Evolutionary conservation across 2,113 vertebrate species (phyloP).

Genomic region (Tragelaphus strepsiceros): DNA sequence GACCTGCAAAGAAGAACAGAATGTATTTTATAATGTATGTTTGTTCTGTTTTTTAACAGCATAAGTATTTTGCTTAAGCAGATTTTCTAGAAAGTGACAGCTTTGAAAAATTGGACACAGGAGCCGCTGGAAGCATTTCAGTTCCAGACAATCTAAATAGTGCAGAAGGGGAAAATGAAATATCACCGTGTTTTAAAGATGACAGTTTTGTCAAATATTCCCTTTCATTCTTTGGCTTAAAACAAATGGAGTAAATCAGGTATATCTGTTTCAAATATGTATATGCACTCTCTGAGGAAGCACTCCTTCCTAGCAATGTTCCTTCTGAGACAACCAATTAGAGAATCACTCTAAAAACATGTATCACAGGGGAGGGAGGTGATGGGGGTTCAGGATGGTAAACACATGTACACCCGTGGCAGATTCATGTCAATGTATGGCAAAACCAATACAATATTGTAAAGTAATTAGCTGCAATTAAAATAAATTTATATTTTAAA

Average conservation of each 20-base stretch:
- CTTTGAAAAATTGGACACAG: slow-evolving; percentile 81
- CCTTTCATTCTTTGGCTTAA: slow-evolving; percentile 74
- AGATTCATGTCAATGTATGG: too few relatives aligned
- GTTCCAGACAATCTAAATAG: slow-evolving; percentile 77
- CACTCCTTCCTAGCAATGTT: not conserved
- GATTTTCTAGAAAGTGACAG: slow-evolving; percentile 82
- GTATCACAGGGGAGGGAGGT: not conserved
- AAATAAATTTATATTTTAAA: too few relatives aligned
- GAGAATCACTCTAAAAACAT: not conserved
- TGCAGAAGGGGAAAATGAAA: slow-evolving; percentile 79
- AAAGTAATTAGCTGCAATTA: too few relatives aligned
- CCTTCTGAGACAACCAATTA: not conserved
- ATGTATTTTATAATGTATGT: slow-evolving; percentile 70
- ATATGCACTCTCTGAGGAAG: slow-evolving; percentile 11
- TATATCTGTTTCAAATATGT: slow-evolving; percentile 67
- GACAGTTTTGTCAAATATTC: slow-evolving; percentile 82
- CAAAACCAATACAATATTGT: too few relatives aligned
- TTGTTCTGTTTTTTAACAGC: slow-evolving; percentile 79
- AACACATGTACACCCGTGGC: too few relatives aligned
- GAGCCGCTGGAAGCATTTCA: slow-evolving; percentile 77
- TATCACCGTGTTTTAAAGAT: slow-evolving; percentile 79
- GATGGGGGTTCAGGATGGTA: too few relatives aligned
- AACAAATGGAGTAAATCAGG: slow-evolving; percentile 77
- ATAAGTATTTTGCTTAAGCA: slow-evolving; percentile 81
- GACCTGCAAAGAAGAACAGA: slow-evolving; percentile 59